Conservation (phyloP, 2,888 invertebrate genomes). For the Parnassius orleans region DNA sequence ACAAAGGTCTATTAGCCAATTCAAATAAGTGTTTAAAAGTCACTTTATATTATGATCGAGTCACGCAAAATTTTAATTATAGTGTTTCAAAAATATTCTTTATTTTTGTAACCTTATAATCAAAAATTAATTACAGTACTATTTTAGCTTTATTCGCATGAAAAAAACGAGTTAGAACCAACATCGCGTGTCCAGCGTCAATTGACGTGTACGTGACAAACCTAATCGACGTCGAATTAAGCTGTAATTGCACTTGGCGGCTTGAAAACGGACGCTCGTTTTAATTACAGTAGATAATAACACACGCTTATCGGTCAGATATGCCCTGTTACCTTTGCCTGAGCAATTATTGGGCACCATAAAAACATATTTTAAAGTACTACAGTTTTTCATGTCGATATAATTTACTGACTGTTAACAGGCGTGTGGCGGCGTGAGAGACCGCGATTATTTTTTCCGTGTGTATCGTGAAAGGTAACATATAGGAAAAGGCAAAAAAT, state of each 20-base stretch:
- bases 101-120: too few relatives aligned
- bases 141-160: neutral
- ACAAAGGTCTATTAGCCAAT: too few relatives aligned
- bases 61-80: too few relatives aligned
- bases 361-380: constrained; percentile 16
- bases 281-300: constrained; percentile 28
- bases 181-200: constrained; percentile 17
- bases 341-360: constrained; percentile 9
- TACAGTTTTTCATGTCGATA: neutral
- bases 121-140: too few relatives aligned
- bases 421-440: too few relatives aligned
- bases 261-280: constrained; percentile 16
- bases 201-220: constrained; percentile 23
- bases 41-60: too few relatives aligned
- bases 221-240: constrained; percentile 25
- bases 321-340: constrained; percentile 6
- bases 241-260: constrained; percentile 23
- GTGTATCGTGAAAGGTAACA: too few relatives aligned
- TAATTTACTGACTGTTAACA: too few relatives aligned
- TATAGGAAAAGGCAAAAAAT: too few relatives aligned
- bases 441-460: too few relatives aligned
- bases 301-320: constrained; percentile 20
- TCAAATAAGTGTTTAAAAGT: too few relatives aligned
- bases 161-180: neutral
- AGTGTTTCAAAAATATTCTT: too few relatives aligned